Base-by-base conservation (phyloP, 2,797 vertebrate genomes). In the Streptopelia turtur region DNA sequence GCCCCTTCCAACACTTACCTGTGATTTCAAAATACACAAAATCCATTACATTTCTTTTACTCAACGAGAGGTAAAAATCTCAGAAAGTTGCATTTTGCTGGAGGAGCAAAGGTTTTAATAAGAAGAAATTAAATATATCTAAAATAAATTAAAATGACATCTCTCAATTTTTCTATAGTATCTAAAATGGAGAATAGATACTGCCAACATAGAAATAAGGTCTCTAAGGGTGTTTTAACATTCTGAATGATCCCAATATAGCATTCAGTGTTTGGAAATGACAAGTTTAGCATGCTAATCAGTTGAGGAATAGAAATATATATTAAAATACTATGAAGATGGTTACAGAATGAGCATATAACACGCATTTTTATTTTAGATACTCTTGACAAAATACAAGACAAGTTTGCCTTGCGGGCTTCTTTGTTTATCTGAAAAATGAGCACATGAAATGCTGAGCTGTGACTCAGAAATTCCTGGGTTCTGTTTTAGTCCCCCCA, bases 11-110 rank as follows among this genome's bases (percentile, higher is more conserved):
- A 43, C 43, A 18, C 43, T 18, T 18, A 18, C 43, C 17, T 43
- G 17, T 43, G 43, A 43, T 79, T 82, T 57, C 37, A 72, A 49
- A 65, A 52, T 53, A 65, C 23, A 70, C 16, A 70, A 2, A 65
- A 31, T 9, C 25, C 23, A 33, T 79, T 65, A n/a, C 3, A 64
- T 61, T 72, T 49, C 2, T 75, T 76, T 57, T 52, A 43, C 39
- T 41, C 1, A 2, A 0, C 16, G 5, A 37, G 12, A 57, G 11
- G 4, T 3, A 33, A 65, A 41, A 31, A 33, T 39, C 16, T n/a
- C 43, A 72, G 14, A 10, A 79, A 64, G 37, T 3, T 50, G 10
- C 25, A 5, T 18, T 76, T 80, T 74, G 10, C 31, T 61, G 41
- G 13, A 57, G 11, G 5, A 78, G 4, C 16, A 87, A 76, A 76